phyloP scores from a whole-genome alignment of 2,113 vertebrate genomes.

The Labeo catla region DNA sequence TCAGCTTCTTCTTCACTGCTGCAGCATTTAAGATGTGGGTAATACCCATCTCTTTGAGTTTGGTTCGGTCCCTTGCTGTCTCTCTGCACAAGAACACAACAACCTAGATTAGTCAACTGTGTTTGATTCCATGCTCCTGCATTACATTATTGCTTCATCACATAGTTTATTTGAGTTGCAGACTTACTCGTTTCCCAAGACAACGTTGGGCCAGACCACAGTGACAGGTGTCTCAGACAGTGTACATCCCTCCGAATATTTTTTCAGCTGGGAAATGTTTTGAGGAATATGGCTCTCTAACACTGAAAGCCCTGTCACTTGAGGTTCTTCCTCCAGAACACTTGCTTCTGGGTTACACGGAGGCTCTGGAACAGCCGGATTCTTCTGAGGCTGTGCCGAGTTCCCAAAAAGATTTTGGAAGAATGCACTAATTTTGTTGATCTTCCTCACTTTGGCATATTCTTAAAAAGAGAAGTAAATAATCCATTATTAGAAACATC shows the following conservation, averaged over 20 bases:
- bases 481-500: neutral
- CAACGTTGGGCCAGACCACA: neutral
- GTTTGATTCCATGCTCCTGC: neutral
- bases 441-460: neutral
- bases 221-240: neutral
- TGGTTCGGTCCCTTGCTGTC: neutral
- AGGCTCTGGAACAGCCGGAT: neutral
- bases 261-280: neutral
- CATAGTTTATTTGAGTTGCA: neutral
- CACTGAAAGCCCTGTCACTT: neutral
- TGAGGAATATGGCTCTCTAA: neutral
- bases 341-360: neutral
- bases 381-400: neutral
- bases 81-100: constrained; percentile 14
- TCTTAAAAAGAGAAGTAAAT: neutral
- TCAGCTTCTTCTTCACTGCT: neutral
- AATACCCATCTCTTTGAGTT: neutral
- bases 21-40: neutral
- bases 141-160: neutral
- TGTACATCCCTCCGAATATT: neutral
- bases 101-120: neutral
- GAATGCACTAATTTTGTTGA: neutral
- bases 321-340: neutral
- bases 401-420: neutral
- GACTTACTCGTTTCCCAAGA: neutral